Conservation (phyloP, 1,140 invertebrate genomes). For the Drosophila lini region DNA sequence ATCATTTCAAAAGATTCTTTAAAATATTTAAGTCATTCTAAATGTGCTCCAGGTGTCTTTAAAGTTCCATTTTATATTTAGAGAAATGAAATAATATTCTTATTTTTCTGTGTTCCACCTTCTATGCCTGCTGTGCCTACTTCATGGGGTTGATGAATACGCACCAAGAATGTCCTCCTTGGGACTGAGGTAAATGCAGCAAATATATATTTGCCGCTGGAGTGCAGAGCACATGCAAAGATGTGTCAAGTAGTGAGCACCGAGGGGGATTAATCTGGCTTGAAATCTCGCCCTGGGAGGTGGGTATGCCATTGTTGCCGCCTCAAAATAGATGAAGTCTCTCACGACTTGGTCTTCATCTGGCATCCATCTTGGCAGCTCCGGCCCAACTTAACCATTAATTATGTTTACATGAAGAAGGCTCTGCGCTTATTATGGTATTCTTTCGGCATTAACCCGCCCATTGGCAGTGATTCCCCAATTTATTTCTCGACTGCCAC, state of each 20-base stretch:
- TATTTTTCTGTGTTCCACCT: background rate
- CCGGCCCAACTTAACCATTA: conserved; percentile 46
- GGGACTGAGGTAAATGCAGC: conserved; percentile 28
- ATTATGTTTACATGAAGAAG: conserved; percentile 51
- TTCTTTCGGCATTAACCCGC: conserved; percentile 55
- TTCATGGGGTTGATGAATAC: conserved; percentile 29
- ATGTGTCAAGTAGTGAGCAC: conserved; percentile 38
- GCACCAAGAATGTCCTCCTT: conserved; percentile 36
- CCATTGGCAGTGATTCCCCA: conserved; percentile 58
- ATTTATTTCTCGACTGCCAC: conserved; percentile 71
- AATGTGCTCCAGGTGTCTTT: background rate
- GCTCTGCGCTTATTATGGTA: conserved; percentile 27
- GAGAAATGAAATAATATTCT: background rate
- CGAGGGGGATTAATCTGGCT: conserved; percentile 28
- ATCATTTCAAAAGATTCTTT: background rate
- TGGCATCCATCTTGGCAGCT: conserved; percentile 25
- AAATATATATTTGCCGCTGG: conserved; percentile 21
- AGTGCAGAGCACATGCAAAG: conserved; percentile 29
- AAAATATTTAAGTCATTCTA: background rate
- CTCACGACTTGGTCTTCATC: conserved; percentile 17
- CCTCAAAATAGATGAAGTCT: conserved; percentile 14
- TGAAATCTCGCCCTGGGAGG: conserved; percentile 4
- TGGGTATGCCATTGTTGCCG: conserved; percentile 6
- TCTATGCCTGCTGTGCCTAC: conserved; percentile 5
- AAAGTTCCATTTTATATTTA: background rate